A percentile compares a stretch with the other conserved stretches of the same genome.
phyloP scores from a whole-genome alignment of 2,797 vertebrate genomes.

The Synanceia verrucosa region DNA sequence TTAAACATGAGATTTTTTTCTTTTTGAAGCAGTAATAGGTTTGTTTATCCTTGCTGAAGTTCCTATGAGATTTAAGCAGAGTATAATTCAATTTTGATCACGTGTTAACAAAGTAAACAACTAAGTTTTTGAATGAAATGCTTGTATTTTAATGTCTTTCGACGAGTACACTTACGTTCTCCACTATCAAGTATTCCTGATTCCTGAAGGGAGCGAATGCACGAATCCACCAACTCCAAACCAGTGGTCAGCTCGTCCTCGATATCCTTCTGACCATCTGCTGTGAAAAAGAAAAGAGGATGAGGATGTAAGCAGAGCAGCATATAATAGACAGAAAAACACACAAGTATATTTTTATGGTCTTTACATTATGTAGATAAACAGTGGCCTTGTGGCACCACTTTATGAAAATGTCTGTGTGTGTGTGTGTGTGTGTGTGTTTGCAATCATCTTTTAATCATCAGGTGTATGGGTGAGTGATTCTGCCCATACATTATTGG shows the following conservation, averaged over 20 bases:
- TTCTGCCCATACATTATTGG: conserved; percentile 18
- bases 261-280: conserved; percentile 96
- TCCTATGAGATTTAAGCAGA: background rate
- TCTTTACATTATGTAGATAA: conserved; percentile 26
- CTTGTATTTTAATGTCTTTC: background rate
- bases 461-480: conserved; percentile 13
- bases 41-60: conserved; percentile 10
- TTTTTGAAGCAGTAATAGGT: conserved; percentile 7
- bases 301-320: background rate
- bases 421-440: background rate
- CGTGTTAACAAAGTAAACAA: conserved; percentile 1
- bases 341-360: background rate
- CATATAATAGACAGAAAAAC: background rate
- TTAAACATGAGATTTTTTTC: conserved; percentile 9
- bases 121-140: background rate
- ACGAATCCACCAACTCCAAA: conserved; percentile 97
- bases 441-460: conserved; percentile 28
- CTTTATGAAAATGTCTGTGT: background rate
- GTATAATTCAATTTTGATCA: conserved; percentile 9
- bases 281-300: conserved; percentile 49
- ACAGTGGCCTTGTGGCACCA: background rate
- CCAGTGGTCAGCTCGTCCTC: conserved; percentile 98
- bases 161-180: conserved; percentile 87
- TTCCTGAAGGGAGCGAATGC: conserved; percentile 96
- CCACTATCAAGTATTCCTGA: conserved; percentile 94